Percentiles rank a stretch among this genome's conserved stretches.
These are phyloP conservation scores for Axis porcinus DNA, from an alignment of 2,113 vertebrate genomes.

Conservation along the genomic window DNA sequence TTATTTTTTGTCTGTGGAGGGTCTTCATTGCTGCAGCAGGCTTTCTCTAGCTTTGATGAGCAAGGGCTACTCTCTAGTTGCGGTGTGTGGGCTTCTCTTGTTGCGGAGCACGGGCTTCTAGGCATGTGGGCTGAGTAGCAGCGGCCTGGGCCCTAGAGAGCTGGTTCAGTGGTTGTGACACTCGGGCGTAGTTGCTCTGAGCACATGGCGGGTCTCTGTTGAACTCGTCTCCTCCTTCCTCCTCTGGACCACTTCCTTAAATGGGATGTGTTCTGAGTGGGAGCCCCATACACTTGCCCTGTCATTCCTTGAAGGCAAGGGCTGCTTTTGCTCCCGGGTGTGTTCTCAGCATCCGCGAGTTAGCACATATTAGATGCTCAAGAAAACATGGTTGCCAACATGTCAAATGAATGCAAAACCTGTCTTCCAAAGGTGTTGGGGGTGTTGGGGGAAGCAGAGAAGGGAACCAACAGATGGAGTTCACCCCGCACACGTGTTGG, in stretches of 20 bases:
- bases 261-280: too few species aligned
- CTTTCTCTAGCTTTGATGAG: neutral
- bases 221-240: neutral
- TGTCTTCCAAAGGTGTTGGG: neutral
- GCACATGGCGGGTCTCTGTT: neutral
- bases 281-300: too few species aligned
- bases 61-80: neutral
- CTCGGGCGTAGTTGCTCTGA: rapidly evolving
- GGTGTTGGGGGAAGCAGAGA: neutral
- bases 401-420: neutral
- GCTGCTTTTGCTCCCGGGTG: neutral
- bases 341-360: neutral
- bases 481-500: neutral
- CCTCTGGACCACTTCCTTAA: neutral
- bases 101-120: rapidly evolving
- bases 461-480: neutral
- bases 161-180: neutral
- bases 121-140: neutral
- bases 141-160: neutral
- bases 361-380: neutral
- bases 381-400: neutral
- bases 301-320: neutral
- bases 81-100: rapidly evolving
- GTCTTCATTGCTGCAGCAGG: neutral
- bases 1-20: neutral